Evolutionary conservation across 1,140 invertebrate genomes (phyloP).

Genomic region (Procambarus virginalis): DNA sequence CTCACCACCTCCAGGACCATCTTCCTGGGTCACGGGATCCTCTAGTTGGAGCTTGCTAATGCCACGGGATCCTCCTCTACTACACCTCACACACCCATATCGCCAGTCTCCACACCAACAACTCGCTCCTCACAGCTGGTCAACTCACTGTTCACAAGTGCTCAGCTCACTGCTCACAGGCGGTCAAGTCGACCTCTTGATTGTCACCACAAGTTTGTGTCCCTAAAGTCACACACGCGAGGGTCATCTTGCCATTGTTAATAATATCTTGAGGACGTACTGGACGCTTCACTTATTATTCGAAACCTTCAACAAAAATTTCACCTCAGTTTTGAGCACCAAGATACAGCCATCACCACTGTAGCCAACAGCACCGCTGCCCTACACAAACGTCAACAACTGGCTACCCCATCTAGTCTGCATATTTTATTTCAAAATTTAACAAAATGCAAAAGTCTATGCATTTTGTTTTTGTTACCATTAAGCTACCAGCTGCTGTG

Average conservation of each 20-base stretch:
- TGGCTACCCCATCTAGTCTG: too few species aligned
- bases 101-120: background rate
- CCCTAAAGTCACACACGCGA: background rate
- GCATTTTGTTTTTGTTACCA: too few species aligned
- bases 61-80: background rate
- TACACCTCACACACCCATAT: background rate
- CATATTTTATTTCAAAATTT: too few species aligned
- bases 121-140: background rate
- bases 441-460: too few species aligned
- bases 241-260: slow-evolving; percentile 10
- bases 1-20: background rate
- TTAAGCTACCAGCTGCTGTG: too few species aligned
- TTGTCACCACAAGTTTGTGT: background rate
- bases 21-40: background rate
- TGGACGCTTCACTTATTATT: background rate
- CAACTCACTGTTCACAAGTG: background rate
- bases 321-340: too few species aligned
- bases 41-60: too few species aligned
- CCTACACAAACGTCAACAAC: too few species aligned
- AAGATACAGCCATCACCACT: too few species aligned
- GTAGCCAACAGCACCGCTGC: too few species aligned
- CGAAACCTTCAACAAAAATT: too few species aligned
- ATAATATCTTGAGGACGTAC: background rate
- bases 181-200: too few species aligned
- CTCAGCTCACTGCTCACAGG: background rate